Percentiles rank a stretch among this genome's conserved stretches.
Evolutionary conservation across 2,888 invertebrate genomes (phyloP).

Genomic region (Diachrysia chrysitis): DNA sequence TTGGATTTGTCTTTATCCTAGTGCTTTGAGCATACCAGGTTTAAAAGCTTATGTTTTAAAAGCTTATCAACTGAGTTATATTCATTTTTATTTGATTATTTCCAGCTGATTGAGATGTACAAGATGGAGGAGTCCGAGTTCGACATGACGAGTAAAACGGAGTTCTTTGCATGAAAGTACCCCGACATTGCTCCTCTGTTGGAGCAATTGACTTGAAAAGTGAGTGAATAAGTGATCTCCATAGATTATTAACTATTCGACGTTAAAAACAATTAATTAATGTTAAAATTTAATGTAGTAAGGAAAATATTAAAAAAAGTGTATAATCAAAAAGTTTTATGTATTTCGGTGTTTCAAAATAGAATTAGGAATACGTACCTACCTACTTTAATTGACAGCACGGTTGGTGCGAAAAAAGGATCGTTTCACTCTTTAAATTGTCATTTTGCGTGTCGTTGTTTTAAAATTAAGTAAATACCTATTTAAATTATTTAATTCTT

Average conservation of each 20-base stretch:
- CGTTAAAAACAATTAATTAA: conserved; percentile 20
- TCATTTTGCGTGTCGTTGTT: conserved; percentile 19
- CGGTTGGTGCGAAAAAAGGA: conserved; percentile 22
- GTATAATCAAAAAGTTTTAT: conserved; percentile 20
- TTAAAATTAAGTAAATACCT: conserved; percentile 23
- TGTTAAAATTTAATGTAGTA: conserved; percentile 11
- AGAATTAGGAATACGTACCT: conserved; percentile 21
- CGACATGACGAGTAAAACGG: conserved; percentile 95
- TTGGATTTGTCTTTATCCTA: too few relatives aligned
- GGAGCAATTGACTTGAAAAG: conserved; percentile 79
- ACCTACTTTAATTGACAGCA: conserved; percentile 16
- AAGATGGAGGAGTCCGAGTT: conserved; percentile 97
- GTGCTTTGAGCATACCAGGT: too few relatives aligned
- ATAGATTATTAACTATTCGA: conserved; percentile 48
- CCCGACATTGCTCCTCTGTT: conserved; percentile 83
- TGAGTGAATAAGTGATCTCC: conserved; percentile 78
- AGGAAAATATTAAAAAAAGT: conserved; percentile 34
- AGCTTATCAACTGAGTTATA: too few relatives aligned
- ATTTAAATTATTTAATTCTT: conserved; percentile 27
- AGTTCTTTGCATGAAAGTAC: conserved; percentile 95
- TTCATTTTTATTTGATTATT: conserved; percentile 70
- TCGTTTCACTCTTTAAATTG: neutral
- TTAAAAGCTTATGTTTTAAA: too few relatives aligned
- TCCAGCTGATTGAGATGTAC: conserved; percentile 96
- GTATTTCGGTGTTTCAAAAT: conserved; percentile 22